Conservation (phyloP, 2,113 vertebrate species). For the Sapayoa aenigma region DNA sequence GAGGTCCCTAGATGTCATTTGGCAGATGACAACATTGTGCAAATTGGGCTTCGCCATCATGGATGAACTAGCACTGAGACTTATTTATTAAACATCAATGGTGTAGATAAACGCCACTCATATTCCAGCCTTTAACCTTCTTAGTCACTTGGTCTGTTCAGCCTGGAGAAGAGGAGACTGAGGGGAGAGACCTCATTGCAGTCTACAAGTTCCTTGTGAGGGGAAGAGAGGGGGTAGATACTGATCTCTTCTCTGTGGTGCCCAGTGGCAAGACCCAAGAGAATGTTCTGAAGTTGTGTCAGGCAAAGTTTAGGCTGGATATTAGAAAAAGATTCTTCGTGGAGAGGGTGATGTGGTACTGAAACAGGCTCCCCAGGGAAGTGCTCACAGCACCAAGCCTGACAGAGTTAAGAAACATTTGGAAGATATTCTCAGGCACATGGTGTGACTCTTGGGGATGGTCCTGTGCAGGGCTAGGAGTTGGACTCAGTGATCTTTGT, state of each 20-base stretch:
- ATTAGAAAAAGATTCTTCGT: neutral
- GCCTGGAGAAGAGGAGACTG: neutral
- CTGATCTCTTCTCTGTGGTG: neutral
- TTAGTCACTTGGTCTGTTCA: neutral
- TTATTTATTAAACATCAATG: neutral
- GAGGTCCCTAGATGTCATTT: neutral
- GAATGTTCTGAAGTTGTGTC: neutral
- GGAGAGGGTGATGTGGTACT: rapidly evolving
- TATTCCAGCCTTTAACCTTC: neutral
- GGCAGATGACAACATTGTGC: neutral
- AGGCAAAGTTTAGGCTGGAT: neutral
- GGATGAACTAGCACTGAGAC: neutral
- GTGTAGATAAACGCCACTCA: neutral
- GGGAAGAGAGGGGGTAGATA: neutral
- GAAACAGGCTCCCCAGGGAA: neutral
- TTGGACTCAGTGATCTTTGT: rapidly evolving
- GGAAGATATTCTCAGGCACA: too few relatives aligned
- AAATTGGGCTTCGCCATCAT: neutral
- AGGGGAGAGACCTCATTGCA: neutral
- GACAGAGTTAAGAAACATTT: neutral
- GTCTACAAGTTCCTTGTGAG: neutral
- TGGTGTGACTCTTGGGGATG: neutral
- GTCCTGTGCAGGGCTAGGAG: too few relatives aligned
- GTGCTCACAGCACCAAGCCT: neutral
- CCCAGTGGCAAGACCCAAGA: too few relatives aligned